Evolutionary conservation across 2,797 vertebrate genomes (phyloP).

Genomic region (Vipera ursinii): DNA sequence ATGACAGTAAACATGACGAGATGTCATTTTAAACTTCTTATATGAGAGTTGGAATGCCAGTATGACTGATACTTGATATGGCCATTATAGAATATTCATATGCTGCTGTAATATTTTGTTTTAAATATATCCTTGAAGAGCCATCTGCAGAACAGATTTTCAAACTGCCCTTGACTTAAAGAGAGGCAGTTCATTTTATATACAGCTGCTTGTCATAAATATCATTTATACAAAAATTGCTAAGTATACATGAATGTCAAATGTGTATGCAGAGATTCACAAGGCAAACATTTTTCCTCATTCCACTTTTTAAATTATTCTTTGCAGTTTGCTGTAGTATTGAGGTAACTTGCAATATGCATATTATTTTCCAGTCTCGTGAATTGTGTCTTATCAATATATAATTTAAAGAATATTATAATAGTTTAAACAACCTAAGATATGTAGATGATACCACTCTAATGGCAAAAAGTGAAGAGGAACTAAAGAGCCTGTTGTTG

Average conservation of each 20-base stretch:
- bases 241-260: conserved; percentile 20
- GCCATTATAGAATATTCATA: neutral
- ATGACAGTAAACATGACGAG: neutral
- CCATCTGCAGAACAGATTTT: neutral
- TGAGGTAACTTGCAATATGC: neutral
- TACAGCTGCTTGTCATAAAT: neutral
- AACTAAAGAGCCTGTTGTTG: too few relatives aligned
- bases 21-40: neutral
- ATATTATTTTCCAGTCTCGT: neutral
- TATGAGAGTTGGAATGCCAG: neutral
- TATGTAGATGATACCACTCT: too few relatives aligned
- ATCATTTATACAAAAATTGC: conserved; percentile 18
- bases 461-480: too few relatives aligned
- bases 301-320: conserved; percentile 33
- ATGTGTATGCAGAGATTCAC: neutral
- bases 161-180: neutral
- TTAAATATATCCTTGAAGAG: neutral
- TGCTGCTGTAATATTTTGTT: neutral
- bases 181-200: neutral
- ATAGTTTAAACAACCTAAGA: too few relatives aligned
- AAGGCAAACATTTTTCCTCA: conserved; percentile 3
- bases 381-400: neutral
- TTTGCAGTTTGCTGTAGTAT: conserved; percentile 36
- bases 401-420: neutral
- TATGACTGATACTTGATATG: neutral